Evolutionary conservation across 2,888 invertebrate species (phyloP), one percentile per base, ranked within the genome.

Genomic region (Hedya salicella): DNA sequence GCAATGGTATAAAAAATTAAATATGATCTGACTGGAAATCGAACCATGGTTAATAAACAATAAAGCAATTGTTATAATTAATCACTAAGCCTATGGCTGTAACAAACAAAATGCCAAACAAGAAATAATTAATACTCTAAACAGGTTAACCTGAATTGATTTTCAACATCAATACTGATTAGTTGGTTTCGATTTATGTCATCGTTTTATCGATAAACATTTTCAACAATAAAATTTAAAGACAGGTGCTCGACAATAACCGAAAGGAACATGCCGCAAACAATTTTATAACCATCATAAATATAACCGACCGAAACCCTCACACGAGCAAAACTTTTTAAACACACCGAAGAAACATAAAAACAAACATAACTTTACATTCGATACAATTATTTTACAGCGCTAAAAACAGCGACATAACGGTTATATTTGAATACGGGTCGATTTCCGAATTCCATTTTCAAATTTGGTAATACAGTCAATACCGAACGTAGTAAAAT

Each of bases 261-360:
- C 79, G 78, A 83, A 83, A 72, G 79, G 80, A 85, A 89, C 87
- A 71, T 77, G 82, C 91, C 91, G 87, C 90, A 86, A 86, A 89
- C 91, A 87, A 82, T 90, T 91, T 91, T 91, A 92, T 90, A 85
- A 82, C 85, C 71, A 76, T 79, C 86, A 84, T 91, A 91, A 91
- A 91, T 89, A 88, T 81, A 83, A 85, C 78, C 75, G 74, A 77
- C 80, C 82, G 81, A 80, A 78, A 79, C 77, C 78, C 77, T 77
- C 75, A 81, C 78, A 79, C 80, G 79, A 76, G 72, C 74, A 73
- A 75, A 79, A 78, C 82, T 86, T 84, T 82, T 79, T 78, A 83
- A 82, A 85, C 79, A 83, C 80, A 82, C 80, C 77, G 75, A 79
- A 79, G 79, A 78, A 80, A 74, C 73, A 71, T 59, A 71, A 71